phyloP scores from a whole-genome alignment of 2,113 vertebrate genomes.

The Grammomys surdaster region DNA sequence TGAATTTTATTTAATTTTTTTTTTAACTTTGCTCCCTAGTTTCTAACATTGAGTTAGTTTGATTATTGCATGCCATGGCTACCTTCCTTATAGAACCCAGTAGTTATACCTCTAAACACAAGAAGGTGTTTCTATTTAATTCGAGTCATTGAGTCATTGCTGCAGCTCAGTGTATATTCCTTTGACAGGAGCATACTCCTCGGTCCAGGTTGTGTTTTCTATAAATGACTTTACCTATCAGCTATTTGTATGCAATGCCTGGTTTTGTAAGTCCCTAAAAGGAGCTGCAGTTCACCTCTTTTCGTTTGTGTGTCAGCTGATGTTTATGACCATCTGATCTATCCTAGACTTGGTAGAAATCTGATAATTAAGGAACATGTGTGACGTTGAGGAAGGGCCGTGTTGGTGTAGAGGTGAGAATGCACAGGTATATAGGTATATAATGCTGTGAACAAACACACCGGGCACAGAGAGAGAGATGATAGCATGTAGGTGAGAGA shows the following conservation, averaged over 20 bases:
- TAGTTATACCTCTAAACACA: background rate
- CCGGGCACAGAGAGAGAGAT: background rate
- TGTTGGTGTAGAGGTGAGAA: background rate
- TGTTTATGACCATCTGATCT: conserved; percentile 6
- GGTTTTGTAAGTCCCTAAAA: conserved; percentile 25
- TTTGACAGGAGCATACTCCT: background rate
- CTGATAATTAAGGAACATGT: conserved; percentile 21
- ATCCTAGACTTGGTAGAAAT: background rate
- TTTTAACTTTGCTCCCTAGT: background rate
- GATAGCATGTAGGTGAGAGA: background rate
- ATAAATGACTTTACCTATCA: background rate
- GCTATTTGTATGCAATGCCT: background rate
- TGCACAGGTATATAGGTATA: background rate
- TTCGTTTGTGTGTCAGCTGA: background rate
- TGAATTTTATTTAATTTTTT: background rate
- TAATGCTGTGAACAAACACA: background rate
- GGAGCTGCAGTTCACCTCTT: background rate
- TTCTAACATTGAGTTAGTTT: conserved; percentile 31
- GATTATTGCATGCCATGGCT: background rate
- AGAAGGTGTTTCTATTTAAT: conserved; percentile 5
- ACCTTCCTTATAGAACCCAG: background rate
- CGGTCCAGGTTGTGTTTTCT: background rate
- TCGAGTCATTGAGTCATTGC: conserved; percentile 48
- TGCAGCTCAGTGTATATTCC: background rate
- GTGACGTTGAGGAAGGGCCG: background rate